phyloP scores from a whole-genome alignment of 2,797 vertebrate genomes.

The Platalea minor region DNA sequence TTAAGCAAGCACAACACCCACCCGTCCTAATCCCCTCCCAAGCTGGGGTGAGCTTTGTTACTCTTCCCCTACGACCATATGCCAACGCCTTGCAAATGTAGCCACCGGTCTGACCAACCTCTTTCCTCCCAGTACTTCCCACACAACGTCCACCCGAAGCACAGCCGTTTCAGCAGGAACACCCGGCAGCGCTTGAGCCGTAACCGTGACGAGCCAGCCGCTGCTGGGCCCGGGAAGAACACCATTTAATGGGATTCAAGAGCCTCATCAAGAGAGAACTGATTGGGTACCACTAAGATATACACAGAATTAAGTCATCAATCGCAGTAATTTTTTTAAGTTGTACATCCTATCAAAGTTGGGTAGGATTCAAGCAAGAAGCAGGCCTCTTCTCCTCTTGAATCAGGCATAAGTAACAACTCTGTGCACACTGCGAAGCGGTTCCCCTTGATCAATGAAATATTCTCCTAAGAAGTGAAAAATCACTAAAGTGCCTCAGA shows the following conservation, averaged over 20 bases:
- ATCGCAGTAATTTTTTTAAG: not conserved
- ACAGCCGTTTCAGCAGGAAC: not conserved
- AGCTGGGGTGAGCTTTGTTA: not conserved
- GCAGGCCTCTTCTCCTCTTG: not conserved
- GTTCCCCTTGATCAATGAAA: not conserved
- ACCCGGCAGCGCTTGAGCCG: not conserved
- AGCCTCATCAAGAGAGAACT: not conserved
- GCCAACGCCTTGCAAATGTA: not conserved
- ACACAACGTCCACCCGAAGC: not conserved
- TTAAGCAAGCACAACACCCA: not conserved
- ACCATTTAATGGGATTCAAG: not conserved
- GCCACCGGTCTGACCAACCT: rapidly evolving
- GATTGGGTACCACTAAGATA: not conserved
- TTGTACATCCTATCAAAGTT: not conserved
- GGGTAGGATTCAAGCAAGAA: not conserved
- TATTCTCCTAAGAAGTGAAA: not conserved
- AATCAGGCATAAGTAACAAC: not conserved
- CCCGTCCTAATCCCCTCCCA: not conserved
- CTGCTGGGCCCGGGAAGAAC: not conserved
- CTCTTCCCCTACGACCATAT: not conserved
- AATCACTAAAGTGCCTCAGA: not conserved
- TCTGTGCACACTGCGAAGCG: not conserved
- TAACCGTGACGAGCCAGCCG: not conserved
- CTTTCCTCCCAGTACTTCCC: not conserved
- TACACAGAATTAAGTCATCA: not conserved